These are phyloP conservation scores for Nerophis ophidion DNA, from an alignment of 2,113 vertebrate species.

Conservation along the genomic window DNA sequence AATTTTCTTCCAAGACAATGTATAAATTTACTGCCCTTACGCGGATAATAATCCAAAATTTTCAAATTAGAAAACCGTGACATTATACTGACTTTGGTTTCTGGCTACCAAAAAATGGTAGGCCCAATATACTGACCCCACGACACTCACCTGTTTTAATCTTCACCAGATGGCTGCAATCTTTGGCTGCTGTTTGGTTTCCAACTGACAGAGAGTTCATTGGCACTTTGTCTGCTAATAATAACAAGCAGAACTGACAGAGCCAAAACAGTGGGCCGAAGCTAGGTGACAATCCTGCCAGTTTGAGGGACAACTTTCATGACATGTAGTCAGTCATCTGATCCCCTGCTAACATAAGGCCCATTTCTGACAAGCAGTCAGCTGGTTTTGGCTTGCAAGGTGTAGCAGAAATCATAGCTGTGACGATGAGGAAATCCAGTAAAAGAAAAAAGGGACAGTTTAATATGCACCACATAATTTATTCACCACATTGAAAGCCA, in stretches of 20 bases:
- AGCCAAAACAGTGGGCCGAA: not conserved
- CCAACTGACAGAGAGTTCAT: slow-evolving; percentile 2
- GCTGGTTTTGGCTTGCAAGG: not conserved
- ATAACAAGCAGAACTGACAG: not conserved
- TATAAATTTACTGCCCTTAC: too few species aligned
- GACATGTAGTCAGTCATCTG: not conserved
- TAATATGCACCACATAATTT: not conserved
- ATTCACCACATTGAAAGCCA: slow-evolving; percentile 9
- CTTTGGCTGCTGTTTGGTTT: slow-evolving; percentile 6
- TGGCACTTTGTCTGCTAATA: not conserved
- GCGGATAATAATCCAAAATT: too few species aligned
- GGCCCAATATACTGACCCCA: not conserved
- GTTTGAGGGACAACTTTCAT: slow-evolving; percentile 1
- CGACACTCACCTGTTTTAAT: slow-evolving; percentile 1
- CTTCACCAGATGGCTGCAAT: not conserved
- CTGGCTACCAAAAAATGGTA: not conserved
- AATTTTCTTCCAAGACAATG: too few species aligned
- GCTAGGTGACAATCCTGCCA: not conserved
- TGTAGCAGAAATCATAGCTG: slow-evolving; percentile 4
- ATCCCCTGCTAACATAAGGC: not conserved
- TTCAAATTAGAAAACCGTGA: not conserved
- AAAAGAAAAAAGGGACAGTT: slow-evolving; percentile 3
- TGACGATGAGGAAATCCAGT: slow-evolving; percentile 6
- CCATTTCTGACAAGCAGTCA: slow-evolving; percentile 4
- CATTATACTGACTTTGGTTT: not conserved